These are phyloP conservation scores for Geotrupes spiniger DNA, from an alignment of 2,888 invertebrate species.

Conservation along the genomic window DNA sequence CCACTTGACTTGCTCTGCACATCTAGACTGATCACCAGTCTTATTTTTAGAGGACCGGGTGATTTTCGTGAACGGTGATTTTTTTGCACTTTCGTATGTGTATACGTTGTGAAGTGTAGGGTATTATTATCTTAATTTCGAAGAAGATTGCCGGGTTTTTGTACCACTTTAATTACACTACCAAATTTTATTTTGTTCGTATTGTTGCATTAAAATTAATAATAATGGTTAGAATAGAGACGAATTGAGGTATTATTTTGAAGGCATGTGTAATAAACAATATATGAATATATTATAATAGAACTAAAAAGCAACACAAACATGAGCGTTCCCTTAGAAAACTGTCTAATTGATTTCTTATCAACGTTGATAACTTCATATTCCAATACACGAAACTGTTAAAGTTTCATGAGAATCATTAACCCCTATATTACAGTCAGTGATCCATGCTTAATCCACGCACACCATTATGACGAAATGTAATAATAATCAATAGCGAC, in stretches of 20 bases:
- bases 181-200: neutral
- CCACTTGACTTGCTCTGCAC: conserved; percentile 1
- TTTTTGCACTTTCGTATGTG: neutral
- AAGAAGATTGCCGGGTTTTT: neutral
- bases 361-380: too few relatives aligned
- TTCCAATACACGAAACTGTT: too few relatives aligned
- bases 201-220: neutral
- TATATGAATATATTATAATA: too few relatives aligned
- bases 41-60: conserved; percentile 7
- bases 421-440: too few relatives aligned
- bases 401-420: too few relatives aligned
- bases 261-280: too few relatives aligned
- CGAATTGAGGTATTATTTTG: too few relatives aligned
- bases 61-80: neutral
- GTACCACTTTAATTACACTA: neutral
- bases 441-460: too few relatives aligned
- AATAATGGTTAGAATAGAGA: neutral
- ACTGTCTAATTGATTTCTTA: too few relatives aligned
- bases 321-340: too few relatives aligned
- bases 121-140: conserved; percentile 4
- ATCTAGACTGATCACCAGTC: neutral
- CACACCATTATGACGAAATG: conserved; percentile 1
- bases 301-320: too few relatives aligned
- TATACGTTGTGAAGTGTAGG: neutral
- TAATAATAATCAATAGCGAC: conserved; percentile 1